Conservation (phyloP, 30 jellyfish, hydroid and myxozoan species). For the Morbakka virulenta region DNA sequence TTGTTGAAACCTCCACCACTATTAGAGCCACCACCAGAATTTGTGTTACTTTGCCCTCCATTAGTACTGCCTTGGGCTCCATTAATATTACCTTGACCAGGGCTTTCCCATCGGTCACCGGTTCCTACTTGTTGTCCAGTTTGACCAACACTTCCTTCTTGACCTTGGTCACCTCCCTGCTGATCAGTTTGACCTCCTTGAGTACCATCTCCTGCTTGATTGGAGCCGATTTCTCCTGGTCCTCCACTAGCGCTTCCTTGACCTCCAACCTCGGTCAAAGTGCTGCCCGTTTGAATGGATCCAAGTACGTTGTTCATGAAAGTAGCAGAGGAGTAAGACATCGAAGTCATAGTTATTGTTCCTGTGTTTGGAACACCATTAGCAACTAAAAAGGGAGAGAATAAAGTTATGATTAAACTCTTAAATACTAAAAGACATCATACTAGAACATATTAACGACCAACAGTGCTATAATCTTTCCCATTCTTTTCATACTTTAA, state of each 20-base stretch:
- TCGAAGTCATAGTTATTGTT: slow-evolving; percentile 59
- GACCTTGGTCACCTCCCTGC: too few relatives aligned
- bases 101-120: too few relatives aligned
- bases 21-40: slow-evolving; percentile 1
- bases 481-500: neutral
- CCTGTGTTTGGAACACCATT: slow-evolving; percentile 76
- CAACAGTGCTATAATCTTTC: neutral
- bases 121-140: neutral
- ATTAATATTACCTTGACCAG: neutral
- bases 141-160: neutral
- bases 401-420: neutral
- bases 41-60: neutral
- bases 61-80: neutral
- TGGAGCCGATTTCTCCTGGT: slow-evolving; percentile 3
- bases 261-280: slow-evolving; percentile 87
- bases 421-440: neutral
- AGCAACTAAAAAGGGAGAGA: slow-evolving; percentile 39
- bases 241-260: slow-evolving; percentile 70
- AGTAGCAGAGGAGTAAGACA: slow-evolving; percentile 72
- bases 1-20: neutral
- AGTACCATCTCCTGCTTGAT: slow-evolving; percentile 22
- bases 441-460: too few relatives aligned
- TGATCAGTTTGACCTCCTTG: too few relatives aligned
- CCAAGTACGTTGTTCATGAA: slow-evolving; percentile 45
- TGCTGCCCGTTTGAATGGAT: slow-evolving; percentile 93